phyloP scores from a whole-genome alignment of 2,888 invertebrate genomes.

The Anarsia innoxiella region DNA sequence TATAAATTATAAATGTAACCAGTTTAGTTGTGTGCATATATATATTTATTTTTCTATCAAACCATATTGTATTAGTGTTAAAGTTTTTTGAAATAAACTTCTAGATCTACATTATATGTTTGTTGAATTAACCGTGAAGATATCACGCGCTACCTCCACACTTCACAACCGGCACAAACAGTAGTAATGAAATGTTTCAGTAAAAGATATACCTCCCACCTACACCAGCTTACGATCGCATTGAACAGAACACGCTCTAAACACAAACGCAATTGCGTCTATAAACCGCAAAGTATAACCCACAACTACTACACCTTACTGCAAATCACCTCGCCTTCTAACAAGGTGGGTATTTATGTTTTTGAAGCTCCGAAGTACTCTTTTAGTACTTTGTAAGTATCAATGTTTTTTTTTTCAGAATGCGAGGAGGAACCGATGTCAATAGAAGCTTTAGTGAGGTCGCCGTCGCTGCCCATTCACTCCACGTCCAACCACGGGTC shows the following conservation, averaged over 20 bases:
- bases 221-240: not conserved
- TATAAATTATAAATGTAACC: conserved; percentile 23
- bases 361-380: conserved; percentile 9
- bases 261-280: not conserved
- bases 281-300: conserved; percentile 3
- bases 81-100: conserved; percentile 40
- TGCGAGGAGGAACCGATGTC: conserved; percentile 62
- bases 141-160: not conserved
- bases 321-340: conserved; percentile 6
- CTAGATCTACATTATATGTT: conserved; percentile 25
- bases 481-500: conserved; percentile 44
- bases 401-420: conserved; percentile 62
- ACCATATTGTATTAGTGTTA: conserved; percentile 45
- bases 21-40: conserved; percentile 36
- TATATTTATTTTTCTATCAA: conserved; percentile 60
- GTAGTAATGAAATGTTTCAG: conserved; percentile 1
- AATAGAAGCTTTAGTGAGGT: conserved; percentile 62
- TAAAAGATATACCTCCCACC: not conserved
- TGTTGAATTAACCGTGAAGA: conserved; percentile 23
- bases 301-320: conserved; percentile 1
- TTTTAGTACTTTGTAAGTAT: conserved; percentile 27
- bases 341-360: conserved; percentile 32
- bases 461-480: conserved; percentile 65
- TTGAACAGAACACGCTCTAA: not conserved
- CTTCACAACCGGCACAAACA: not conserved